Evolutionary conservation across 2,888 invertebrate genomes (phyloP), one percentile per base, ranked within the genome.

Genomic region (Ramazzottius varieornatus): DNA sequence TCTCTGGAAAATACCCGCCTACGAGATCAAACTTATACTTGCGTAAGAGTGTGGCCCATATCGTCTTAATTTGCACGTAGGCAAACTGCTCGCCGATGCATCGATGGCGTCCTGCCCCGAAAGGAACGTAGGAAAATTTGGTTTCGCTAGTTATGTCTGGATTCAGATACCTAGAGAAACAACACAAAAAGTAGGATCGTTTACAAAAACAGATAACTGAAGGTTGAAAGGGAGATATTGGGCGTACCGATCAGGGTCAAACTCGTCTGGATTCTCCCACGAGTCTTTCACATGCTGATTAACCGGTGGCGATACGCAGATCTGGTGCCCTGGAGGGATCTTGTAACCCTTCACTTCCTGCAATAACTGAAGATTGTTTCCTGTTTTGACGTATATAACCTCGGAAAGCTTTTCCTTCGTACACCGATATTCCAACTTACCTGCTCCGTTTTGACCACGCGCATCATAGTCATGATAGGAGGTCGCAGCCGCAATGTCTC

Each of bases 21-120:
- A 71, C 70, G 20, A 73, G 67, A 29, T 70, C 69, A 67, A 74
- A 70, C 67, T 70, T 68, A 66, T 69, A 73, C 33, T 65, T 68
- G n/a, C 70, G 63, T 32, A 74, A 66, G 65, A 73, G 66, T 1
- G 68, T 67, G 1, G 73, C 70, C 69, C 70, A 70, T 32, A 73
- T 70, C 1, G 72, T 71, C 67, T 73, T 73, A 65, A 73, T 70
- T 68, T 73, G 73, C 0, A 73, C 69, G 66, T 72, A 73, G 33
- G 73, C 73, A 66, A 73, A 73, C 16, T 70, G 68, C 66, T 74
- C 73, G 1, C 73, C 73, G 32, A 74, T 73, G 66, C 73, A 73
- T 34, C 73, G 68, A 64, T 73, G 73, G 4, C 73, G 69, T 2
- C 73, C 73, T 29, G 71, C 72, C 34, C 73, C 73, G 65, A 73